These are phyloP conservation scores for Sebastes aleutianus DNA, from an alignment of 2,797 vertebrate species.

Conservation along the genomic window DNA sequence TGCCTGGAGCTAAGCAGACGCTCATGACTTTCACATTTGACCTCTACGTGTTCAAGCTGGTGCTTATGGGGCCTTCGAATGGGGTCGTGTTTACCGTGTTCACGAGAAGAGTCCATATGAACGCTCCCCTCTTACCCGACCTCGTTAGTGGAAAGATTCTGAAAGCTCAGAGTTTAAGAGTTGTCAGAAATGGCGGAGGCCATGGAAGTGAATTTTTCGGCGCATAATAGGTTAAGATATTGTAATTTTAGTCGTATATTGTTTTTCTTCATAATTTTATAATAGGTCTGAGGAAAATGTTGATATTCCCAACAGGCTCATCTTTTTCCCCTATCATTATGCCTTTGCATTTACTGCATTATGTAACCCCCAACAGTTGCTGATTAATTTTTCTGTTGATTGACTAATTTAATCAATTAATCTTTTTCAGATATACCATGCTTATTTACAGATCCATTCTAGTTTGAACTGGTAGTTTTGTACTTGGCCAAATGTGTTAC, in stretches of 20 bases:
- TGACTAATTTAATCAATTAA: rapidly evolving
- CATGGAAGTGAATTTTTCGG: too few relatives aligned
- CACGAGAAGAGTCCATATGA: too few relatives aligned
- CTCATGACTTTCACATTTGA: conserved; percentile 66
- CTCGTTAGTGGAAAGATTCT: too few relatives aligned
- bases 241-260: rapidly evolving
- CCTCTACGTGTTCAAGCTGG: conserved; percentile 56
- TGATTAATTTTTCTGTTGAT: not conserved
- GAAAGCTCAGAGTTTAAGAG: rapidly evolving
- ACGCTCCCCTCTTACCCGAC: too few relatives aligned
- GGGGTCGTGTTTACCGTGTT: too few relatives aligned
- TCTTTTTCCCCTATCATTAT: rapidly evolving
- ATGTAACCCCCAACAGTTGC: too few relatives aligned
- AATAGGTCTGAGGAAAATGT: too few relatives aligned
- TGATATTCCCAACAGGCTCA: too few relatives aligned
- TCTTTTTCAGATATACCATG: not conserved
- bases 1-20: conserved; percentile 28
- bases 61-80: not conserved
- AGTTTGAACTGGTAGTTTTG: not conserved
- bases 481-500: not conserved
- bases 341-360: too few relatives aligned
- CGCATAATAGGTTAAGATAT: too few relatives aligned
- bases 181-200: too few relatives aligned
- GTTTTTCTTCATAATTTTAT: too few relatives aligned
- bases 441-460: not conserved